These are phyloP conservation scores for Phragmatobia fuliginosa DNA, from an alignment of 2,888 invertebrate species.

Conservation along the genomic window DNA sequence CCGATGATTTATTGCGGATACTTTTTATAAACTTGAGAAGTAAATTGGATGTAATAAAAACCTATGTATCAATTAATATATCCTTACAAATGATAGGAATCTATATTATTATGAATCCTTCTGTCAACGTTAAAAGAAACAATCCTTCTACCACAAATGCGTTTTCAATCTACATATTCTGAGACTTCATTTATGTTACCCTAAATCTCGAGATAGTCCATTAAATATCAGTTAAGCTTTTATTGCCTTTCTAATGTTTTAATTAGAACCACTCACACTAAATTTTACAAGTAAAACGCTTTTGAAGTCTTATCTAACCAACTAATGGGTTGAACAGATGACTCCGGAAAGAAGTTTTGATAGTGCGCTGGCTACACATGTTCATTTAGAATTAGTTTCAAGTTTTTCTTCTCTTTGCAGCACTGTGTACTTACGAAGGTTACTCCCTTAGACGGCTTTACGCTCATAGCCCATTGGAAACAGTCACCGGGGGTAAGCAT, in stretches of 20 bases:
- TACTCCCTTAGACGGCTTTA: no score
- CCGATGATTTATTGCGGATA: slow-evolving; percentile 4
- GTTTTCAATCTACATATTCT: not conserved
- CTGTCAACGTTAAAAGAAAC: no score
- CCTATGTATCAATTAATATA: no score
- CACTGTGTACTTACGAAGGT: no score
- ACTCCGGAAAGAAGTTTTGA: no score
- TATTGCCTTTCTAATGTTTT: not conserved
- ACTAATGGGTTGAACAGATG: not conserved
- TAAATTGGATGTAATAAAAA: not conserved
- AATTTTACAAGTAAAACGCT: not conserved
- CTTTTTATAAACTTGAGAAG: not conserved
- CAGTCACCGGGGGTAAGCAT: no score
- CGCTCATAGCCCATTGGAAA: no score
- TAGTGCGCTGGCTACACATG: no score
- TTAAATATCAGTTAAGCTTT: slow-evolving; percentile 1
- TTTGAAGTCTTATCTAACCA: not conserved
- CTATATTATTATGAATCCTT: no score
- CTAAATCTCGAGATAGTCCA: not conserved
- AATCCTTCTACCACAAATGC: not conserved
- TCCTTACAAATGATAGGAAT: no score
- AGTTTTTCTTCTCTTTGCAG: no score
- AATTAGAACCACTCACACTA: slow-evolving; percentile 6
- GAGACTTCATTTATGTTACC: not conserved
- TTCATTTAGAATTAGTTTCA: no score